Evolutionary conservation across 2,113 vertebrate species (phyloP).

Genomic region (Scytalopus superciliaris): DNA sequence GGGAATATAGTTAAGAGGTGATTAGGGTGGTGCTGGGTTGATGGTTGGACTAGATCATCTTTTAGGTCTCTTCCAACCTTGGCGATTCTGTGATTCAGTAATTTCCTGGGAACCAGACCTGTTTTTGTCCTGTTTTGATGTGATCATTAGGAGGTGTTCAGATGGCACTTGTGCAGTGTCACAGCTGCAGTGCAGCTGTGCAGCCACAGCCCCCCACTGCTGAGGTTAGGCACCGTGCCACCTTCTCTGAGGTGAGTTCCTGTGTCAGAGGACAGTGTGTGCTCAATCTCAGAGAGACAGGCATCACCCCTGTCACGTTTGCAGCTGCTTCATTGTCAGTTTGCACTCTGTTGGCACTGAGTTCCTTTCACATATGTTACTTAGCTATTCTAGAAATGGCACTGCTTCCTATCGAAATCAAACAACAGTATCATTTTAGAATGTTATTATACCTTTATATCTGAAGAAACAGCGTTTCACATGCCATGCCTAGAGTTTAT

Average conservation of each 20-base stretch:
- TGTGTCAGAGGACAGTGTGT: neutral
- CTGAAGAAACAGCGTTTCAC: neutral
- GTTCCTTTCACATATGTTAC: neutral
- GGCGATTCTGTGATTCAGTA: neutral
- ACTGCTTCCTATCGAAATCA: neutral
- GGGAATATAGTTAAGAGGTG: neutral
- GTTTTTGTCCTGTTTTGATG: neutral
- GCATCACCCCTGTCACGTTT: fast-evolving
- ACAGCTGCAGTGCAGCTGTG: neutral
- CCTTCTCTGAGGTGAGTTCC: neutral
- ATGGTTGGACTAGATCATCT: neutral
- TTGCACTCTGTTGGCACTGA: neutral
- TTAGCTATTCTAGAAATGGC: neutral
- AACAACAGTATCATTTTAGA: neutral
- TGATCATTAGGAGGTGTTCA: neutral
- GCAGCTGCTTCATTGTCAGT: neutral
- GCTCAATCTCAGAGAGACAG: neutral
- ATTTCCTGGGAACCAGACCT: neutral
- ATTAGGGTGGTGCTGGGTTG: neutral
- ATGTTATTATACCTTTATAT: neutral
- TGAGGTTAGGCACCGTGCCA: fast-evolving
- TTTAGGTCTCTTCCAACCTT: neutral
- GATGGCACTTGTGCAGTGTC: neutral
- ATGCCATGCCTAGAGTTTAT: neutral
- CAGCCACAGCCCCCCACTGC: neutral